Evolutionary conservation across 2,888 invertebrate species (phyloP), one percentile per base, ranked within the genome.

Genomic region (Phyto melanocephala): DNA sequence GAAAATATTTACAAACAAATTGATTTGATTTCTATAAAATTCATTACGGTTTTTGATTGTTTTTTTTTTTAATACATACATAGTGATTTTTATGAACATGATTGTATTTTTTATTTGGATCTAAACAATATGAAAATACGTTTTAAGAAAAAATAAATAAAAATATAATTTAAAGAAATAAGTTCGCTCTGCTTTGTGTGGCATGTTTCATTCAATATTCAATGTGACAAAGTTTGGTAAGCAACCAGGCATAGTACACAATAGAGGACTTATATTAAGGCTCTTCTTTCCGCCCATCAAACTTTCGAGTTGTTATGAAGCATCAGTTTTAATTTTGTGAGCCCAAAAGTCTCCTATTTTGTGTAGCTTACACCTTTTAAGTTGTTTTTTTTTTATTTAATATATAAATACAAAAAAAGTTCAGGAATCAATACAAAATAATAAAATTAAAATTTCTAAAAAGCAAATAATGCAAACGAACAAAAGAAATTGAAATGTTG

Each of bases 171-270:
- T 47, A 24, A 35, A 28, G 1, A 54, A 72, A 54, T 10, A 76
- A 83, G 78, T 81, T 84, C 83, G 84, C 86, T 86, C 85, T 86
- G 84, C 86, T 86, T 84, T 83, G 42, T 75, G 81, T 85, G 84
- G 68, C 70, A 77, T 83, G 81, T 79, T 79, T 67, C 1, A 17
- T 47, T 50, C 54, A 20, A 28, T 63, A 75, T 62, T 80, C 22
- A 80, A 72, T 72, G 68, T 74, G 65, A 52, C 22, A 62, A 63
- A 56, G 56, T 33, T 11, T 68, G 15, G 15, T 58, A 33, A 22
- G 37, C 37, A 42, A 10, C 13, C 8, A 28, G 40, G 50, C 20
- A 20, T 17, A 3, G 11, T 8, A n/a, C 33, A 52, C 60, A 68
- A 24, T 35, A 47, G 37, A 58, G 58, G 58, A 76, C 20, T 22